A percentile compares a stretch with the other conserved stretches of the same genome.
Evolutionary conservation across 2,113 vertebrate species (phyloP).

Genomic region (Lipophrys pholis): DNA sequence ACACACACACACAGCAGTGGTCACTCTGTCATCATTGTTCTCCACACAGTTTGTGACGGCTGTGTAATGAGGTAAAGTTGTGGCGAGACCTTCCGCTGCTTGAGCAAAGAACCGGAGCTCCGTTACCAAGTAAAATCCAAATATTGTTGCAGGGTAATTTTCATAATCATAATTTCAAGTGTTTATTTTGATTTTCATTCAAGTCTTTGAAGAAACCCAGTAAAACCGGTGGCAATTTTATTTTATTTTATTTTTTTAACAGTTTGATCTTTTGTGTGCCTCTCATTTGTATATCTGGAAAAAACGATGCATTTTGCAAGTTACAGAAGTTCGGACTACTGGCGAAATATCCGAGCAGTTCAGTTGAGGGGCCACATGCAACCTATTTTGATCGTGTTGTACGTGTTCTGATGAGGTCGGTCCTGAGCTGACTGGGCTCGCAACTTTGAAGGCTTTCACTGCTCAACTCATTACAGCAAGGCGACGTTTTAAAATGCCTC

Average conservation of each 20-base stretch:
- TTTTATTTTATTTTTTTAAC: too few relatives aligned
- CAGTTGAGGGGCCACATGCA: too few relatives aligned
- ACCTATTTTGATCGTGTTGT: background rate
- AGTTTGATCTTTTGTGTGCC: too few relatives aligned
- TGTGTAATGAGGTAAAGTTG: constrained; percentile 43
- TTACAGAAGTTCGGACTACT: too few relatives aligned
- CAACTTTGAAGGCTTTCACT: background rate
- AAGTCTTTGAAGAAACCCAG: background rate
- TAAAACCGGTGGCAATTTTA: too few relatives aligned
- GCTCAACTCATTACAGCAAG: constrained; percentile 31
- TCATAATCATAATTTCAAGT: background rate
- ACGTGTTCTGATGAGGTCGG: background rate
- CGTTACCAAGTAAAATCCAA: background rate
- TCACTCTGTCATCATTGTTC: constrained; percentile 38
- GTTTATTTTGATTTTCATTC: background rate
- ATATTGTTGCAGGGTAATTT: background rate
- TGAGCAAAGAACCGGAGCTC: background rate
- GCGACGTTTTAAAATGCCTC: constrained; percentile 19
- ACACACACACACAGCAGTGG: constrained; percentile 16
- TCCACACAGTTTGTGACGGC: constrained; percentile 34
- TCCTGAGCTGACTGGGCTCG: background rate
- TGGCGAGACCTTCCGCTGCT: constrained; percentile 1
- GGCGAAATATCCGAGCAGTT: too few relatives aligned
- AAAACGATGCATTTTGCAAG: too few relatives aligned
- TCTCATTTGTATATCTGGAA: too few relatives aligned